phyloP scores from a whole-genome alignment of 2,888 invertebrate species.

The Raillietiella orientalis region DNA sequence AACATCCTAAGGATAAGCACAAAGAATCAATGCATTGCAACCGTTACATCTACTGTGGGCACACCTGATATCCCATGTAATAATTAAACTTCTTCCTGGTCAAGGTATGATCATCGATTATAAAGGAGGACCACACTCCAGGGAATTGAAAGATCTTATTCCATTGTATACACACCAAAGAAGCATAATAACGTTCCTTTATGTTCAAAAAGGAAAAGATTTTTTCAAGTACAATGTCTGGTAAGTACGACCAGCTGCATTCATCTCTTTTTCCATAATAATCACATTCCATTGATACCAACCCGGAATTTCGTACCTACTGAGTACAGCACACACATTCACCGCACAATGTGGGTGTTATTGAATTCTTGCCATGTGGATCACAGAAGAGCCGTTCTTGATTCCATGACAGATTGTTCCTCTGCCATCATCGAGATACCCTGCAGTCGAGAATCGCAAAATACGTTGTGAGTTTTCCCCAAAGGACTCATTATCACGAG shows the following conservation, averaged over 20 bases:
- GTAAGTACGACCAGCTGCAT: constrained; percentile 35
- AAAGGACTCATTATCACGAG: too few species aligned
- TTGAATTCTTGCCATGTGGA: too few species aligned
- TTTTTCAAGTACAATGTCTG: constrained; percentile 34
- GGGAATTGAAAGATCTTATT: constrained; percentile 28
- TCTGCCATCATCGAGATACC: too few species aligned
- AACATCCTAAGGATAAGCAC: constrained; percentile 18
- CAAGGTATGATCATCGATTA: constrained; percentile 31
- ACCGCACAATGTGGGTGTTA: too few species aligned
- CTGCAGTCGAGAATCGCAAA: too few species aligned
- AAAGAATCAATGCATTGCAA: neutral
- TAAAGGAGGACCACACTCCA: constrained; percentile 37
- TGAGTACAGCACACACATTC: too few species aligned
- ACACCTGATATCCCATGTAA: constrained; percentile 41
- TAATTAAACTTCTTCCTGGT: constrained; percentile 41
- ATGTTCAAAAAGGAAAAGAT: constrained; percentile 31
- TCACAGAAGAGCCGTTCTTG: too few species aligned
- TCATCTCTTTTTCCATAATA: too few species aligned
- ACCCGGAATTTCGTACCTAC: too few species aligned
- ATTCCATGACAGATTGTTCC: too few species aligned
- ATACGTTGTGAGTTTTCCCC: too few species aligned
- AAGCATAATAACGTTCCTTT: constrained; percentile 34
- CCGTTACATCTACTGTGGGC: constrained; percentile 2
- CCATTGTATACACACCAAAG: constrained; percentile 20
- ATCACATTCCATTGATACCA: too few species aligned